These are phyloP conservation scores for Hydrotaea diabolus DNA, from an alignment of 2,888 invertebrate species.

Conservation along the genomic window DNA sequence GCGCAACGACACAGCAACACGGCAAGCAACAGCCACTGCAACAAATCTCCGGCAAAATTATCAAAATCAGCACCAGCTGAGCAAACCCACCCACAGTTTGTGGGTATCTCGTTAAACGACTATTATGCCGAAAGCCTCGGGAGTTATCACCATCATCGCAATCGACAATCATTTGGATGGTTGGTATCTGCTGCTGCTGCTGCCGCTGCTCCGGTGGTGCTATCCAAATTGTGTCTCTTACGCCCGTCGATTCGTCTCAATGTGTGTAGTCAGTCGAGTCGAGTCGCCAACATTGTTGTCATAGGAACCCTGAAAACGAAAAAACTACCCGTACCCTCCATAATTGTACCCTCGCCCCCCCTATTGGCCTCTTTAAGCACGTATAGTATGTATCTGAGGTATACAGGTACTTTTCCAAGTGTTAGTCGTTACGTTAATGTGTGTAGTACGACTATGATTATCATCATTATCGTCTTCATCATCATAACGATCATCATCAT, in stretches of 20 bases:
- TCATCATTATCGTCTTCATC: too few relatives aligned
- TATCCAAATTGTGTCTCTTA: neutral
- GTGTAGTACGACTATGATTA: neutral
- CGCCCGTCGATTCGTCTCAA: too few relatives aligned
- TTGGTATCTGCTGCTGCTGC: neutral
- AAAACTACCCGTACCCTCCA: neutral
- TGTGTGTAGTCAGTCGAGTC: too few relatives aligned
- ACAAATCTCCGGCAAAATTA: conserved; percentile 20
- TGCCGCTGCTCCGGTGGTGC: neutral
- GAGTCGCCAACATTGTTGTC: neutral
- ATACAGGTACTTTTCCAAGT: conserved; percentile 9
- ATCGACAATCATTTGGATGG: neutral
- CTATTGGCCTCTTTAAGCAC: neutral
- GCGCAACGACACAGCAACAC: conserved; percentile 45
- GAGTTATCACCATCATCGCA: neutral
- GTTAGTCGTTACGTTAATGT: neutral
- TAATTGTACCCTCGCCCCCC: neutral
- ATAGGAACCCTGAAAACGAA: conserved; percentile 7
- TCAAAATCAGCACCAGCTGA: neutral
- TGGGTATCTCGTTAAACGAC: conserved; percentile 7
- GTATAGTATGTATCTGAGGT: neutral
- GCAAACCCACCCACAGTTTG: conserved; percentile 9
- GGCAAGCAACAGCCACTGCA: conserved; percentile 40
- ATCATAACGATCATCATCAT: conserved; percentile 37
- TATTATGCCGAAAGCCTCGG: neutral